These are phyloP conservation scores for Agrochola macilenta DNA, from an alignment of 2,888 invertebrate species.

Conservation along the genomic window DNA sequence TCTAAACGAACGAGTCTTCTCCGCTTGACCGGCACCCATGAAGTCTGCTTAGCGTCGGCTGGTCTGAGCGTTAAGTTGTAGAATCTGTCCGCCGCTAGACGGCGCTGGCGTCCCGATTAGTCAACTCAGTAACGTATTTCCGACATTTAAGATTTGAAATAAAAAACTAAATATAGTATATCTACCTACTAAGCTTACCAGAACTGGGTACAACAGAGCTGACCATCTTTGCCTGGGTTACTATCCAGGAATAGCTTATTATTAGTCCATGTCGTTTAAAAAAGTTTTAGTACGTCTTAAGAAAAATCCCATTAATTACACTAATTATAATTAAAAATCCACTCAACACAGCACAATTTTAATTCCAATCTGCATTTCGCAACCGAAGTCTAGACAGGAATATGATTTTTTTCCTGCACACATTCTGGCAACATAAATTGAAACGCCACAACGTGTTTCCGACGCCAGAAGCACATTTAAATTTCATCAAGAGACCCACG, in stretches of 20 bases:
- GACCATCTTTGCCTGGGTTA: not conserved
- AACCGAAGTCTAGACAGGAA: slow-evolving; percentile 45
- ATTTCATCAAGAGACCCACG: slow-evolving; percentile 78
- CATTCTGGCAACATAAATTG: slow-evolving; percentile 75
- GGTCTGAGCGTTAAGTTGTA: too few species aligned
- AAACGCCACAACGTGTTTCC: slow-evolving; percentile 76
- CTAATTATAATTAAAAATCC: slow-evolving; percentile 17
- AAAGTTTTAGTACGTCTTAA: not conserved
- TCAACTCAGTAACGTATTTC: too few species aligned
- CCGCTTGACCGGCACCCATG: too few species aligned
- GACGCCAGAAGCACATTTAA: slow-evolving; percentile 74
- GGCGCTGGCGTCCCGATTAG: too few species aligned
- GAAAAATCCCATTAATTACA: not conserved
- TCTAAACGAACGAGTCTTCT: too few species aligned
- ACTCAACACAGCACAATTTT: not conserved
- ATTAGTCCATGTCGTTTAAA: not conserved
- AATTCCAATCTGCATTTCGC: slow-evolving; percentile 21
- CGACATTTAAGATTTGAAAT: not conserved
- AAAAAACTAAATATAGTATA: not conserved
- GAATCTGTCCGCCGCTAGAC: too few species aligned
- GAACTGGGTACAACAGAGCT: too few species aligned
- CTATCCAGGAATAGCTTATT: not conserved
- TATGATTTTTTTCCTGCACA: slow-evolving; percentile 39
- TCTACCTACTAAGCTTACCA: too few species aligned
- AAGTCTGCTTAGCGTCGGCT: too few species aligned